Percentiles rank a stretch among this genome's conserved stretches.
Evolutionary conservation across 2,113 vertebrate species (phyloP).

Genomic region (Acrocephalus kingi): DNA sequence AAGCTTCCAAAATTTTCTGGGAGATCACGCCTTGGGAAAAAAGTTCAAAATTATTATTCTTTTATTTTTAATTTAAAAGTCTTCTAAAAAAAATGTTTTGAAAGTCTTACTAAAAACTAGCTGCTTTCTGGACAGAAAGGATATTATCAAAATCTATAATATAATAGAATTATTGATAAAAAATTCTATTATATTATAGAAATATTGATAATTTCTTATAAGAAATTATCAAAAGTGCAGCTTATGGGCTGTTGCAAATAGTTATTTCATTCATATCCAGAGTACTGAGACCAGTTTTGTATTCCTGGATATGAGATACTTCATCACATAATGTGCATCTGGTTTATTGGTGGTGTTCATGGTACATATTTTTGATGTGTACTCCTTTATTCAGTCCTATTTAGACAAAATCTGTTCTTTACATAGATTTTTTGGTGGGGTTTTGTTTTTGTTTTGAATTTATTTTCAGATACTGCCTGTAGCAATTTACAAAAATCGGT

Average conservation of each 20-base stretch:
- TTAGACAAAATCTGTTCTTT: background rate
- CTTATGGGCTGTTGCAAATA: background rate
- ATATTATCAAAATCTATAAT: no score
- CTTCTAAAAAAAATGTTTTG: background rate
- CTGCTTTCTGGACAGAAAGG: background rate
- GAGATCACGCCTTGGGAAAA: background rate
- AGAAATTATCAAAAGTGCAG: background rate
- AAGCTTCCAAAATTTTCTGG: background rate
- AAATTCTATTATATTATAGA: no score
- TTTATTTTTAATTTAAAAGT: background rate
- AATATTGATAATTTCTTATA: no score
- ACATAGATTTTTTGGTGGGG: background rate
- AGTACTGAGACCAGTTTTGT: background rate
- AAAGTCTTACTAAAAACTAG: background rate
- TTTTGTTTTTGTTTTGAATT: background rate
- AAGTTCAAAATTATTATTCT: background rate
- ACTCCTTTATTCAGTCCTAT: background rate
- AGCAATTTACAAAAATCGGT: background rate
- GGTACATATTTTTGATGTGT: background rate
- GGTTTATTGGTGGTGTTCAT: background rate
- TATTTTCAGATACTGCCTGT: background rate
- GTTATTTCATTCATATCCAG: background rate
- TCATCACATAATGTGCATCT: rapidly evolving
- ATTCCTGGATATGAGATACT: background rate
- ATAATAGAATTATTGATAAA: no score